Evolutionary conservation across 2,113 vertebrate genomes (phyloP).

Genomic region (Myotis yumanensis): DNA sequence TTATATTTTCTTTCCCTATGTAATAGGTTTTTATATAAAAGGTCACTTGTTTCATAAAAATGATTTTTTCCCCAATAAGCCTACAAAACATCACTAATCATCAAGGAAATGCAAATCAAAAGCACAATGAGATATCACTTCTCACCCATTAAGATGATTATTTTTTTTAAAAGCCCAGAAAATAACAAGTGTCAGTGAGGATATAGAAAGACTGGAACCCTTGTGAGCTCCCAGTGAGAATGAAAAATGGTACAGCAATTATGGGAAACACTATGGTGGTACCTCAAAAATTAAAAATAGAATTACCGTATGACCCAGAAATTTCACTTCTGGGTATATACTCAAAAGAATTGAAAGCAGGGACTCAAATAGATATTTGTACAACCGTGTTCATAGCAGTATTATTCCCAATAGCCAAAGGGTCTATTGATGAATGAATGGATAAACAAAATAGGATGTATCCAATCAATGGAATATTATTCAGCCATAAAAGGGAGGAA

Average conservation of each 20-base stretch:
- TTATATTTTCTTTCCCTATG: neutral
- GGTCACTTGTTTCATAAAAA: neutral
- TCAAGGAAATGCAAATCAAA: neutral
- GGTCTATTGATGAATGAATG: neutral
- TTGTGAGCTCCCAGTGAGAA: neutral
- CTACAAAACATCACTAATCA: neutral
- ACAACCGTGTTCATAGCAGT: neutral
- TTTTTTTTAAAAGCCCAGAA: neutral
- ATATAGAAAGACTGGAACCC: neutral
- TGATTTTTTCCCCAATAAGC: neutral
- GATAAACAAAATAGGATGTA: neutral
- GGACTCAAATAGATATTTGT: neutral
- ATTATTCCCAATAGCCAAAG: neutral
- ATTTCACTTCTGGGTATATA: neutral
- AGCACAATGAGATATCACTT: neutral
- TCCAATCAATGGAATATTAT: too few relatives aligned
- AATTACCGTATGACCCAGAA: neutral
- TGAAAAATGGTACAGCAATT: neutral
- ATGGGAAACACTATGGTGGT: neutral
- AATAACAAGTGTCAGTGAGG: neutral
- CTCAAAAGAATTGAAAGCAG: neutral
- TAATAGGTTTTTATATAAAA: conserved; percentile 3
- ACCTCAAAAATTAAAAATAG: neutral
- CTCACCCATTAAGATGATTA: neutral
- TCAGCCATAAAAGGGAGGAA: neutral